Conservation (phyloP, 2,113 vertebrate genomes). For the Danionella cerebrum region DNA sequence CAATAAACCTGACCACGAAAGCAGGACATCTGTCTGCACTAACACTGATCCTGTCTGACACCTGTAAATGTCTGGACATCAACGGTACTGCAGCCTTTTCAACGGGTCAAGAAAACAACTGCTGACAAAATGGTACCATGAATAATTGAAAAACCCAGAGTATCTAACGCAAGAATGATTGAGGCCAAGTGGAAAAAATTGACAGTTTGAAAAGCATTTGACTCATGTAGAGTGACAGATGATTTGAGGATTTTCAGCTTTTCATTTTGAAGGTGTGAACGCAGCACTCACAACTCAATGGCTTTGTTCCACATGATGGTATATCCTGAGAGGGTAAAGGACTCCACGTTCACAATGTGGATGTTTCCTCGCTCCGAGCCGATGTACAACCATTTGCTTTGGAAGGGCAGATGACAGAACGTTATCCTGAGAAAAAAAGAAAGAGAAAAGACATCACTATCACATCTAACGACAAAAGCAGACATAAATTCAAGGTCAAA, state of each 20-base stretch:
- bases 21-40: slow-evolving; percentile 51
- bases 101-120: slow-evolving; percentile 12
- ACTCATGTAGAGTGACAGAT: background rate
- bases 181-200: slow-evolving; percentile 3
- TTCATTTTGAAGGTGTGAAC: background rate
- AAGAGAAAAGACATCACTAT: background rate
- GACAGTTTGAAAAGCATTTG: background rate
- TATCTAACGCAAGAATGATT: background rate
- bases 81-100: slow-evolving; percentile 15
- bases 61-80: slow-evolving; percentile 41
- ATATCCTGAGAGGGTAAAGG: slow-evolving; percentile 98
- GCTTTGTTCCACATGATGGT: slow-evolving; percentile 99
- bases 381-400: slow-evolving; percentile 98
- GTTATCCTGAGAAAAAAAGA: slow-evolving; percentile 76
- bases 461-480: background rate
- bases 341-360: slow-evolving; percentile 98
- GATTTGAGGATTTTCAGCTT: background rate
- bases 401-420: slow-evolving; percentile 98
- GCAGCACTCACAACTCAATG: slow-evolving; percentile 90
- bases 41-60: slow-evolving; percentile 59
- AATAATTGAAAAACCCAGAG: slow-evolving; percentile 32
- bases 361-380: slow-evolving; percentile 97
- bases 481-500: background rate
- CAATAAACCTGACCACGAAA: slow-evolving; percentile 6
- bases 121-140: slow-evolving; percentile 26